Percentiles rank a stretch among this genome's conserved stretches.
Conservation (phyloP, 1,140 invertebrate species). For the Oncopodura yosiiana region DNA sequence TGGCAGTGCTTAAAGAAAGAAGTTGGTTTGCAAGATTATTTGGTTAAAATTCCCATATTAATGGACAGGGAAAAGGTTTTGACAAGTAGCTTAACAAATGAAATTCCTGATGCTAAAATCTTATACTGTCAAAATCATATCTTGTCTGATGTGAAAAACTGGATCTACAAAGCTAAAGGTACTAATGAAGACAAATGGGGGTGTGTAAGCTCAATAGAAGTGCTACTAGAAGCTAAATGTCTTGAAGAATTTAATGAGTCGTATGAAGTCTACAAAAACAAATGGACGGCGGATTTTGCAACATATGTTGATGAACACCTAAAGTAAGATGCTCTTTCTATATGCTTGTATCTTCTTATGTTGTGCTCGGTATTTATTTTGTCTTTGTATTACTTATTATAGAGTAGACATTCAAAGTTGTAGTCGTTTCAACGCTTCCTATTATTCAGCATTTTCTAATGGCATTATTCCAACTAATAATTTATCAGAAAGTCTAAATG, state of each 20-base stretch:
- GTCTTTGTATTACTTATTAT: too few species aligned
- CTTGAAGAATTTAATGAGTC: background rate
- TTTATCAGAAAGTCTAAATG: conserved; percentile 2
- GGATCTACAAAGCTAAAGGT: background rate
- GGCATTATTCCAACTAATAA: background rate
- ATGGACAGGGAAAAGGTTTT: background rate
- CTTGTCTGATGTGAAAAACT: background rate
- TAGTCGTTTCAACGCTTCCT: too few species aligned
- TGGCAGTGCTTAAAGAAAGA: background rate
- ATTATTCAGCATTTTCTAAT: background rate
- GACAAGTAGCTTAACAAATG: background rate
- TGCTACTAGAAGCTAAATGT: background rate
- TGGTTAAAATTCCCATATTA: background rate
- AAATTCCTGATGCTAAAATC: background rate
- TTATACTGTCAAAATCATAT: conserved; percentile 1
- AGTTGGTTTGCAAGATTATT: background rate
- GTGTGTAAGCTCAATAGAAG: background rate
- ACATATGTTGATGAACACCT: background rate
- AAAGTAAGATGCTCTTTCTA: background rate
- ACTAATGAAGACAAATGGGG: background rate
- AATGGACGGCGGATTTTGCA: background rate
- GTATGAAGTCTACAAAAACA: background rate
- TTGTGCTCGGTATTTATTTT: too few species aligned
- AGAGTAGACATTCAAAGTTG: too few species aligned
- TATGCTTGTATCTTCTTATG: background rate